phyloP scores from a whole-genome alignment of 2,113 vertebrate genomes.

The Anthoscopus minutus region DNA sequence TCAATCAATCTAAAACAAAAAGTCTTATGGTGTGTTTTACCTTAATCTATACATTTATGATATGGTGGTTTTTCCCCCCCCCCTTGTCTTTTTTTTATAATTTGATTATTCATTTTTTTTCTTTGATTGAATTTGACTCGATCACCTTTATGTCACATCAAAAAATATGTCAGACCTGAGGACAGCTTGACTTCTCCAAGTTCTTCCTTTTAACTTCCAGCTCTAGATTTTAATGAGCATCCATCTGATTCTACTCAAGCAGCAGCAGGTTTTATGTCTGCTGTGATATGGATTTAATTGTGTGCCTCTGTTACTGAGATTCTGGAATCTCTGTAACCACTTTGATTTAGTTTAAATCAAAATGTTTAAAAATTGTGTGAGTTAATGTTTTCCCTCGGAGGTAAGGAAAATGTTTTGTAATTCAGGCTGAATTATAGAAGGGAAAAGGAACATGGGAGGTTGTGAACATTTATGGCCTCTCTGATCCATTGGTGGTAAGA shows the following conservation, averaged over 20 bases:
- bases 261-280: slow-evolving; percentile 6
- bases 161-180: not conserved
- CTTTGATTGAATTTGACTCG: slow-evolving; percentile 7
- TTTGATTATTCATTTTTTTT: slow-evolving; percentile 12
- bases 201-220: slow-evolving; percentile 37
- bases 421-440: not conserved
- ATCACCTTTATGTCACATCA: not conserved
- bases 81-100: not conserved
- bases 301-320: not conserved
- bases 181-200: slow-evolving; percentile 32
- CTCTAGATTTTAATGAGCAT: slow-evolving; percentile 46
- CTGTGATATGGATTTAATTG: not conserved
- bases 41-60: slow-evolving; percentile 9
- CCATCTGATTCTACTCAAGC: not conserved
- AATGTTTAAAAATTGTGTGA: not conserved
- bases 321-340: not conserved
- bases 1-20: not conserved
- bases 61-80: not conserved
- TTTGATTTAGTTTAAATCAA: not conserved
- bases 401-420: not conserved
- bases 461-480: not conserved
- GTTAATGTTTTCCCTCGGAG: not conserved
- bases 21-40: not conserved
- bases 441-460: not conserved
- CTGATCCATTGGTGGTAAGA: not conserved